phyloP scores from a whole-genome alignment of 2,113 vertebrate genomes.

The Forbesichthys papilliferus region DNA sequence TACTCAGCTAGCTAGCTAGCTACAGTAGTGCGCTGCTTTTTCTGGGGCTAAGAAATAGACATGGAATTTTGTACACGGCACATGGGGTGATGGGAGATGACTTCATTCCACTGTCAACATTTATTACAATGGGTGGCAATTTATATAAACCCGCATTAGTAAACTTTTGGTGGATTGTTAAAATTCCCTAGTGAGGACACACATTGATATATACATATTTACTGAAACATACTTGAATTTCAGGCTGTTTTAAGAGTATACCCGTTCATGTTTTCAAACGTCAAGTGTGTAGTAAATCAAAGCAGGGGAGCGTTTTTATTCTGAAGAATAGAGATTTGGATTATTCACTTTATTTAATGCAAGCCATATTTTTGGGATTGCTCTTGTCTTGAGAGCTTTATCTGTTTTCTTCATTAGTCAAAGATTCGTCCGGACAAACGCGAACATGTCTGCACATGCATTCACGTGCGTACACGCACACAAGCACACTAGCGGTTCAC shows the following conservation, averaged over 20 bases:
- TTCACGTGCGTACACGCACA: constrained; percentile 25
- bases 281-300: constrained; percentile 55
- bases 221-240: too few relatives aligned
- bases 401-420: constrained; percentile 78
- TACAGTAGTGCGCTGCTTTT: constrained; percentile 9
- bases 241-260: too few relatives aligned
- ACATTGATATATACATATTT: too few relatives aligned
- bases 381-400: constrained; percentile 41
- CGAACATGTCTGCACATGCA: constrained; percentile 12
- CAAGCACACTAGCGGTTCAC: constrained; percentile 30
- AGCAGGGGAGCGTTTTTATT: constrained; percentile 1
- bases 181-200: too few relatives aligned
- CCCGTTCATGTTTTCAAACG: constrained; percentile 26
- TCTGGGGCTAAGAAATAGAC: constrained; percentile 7
- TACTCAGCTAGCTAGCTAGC: constrained; percentile 14
- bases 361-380: constrained; percentile 57
- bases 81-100: constrained; percentile 6
- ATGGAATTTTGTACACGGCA: constrained; percentile 20
- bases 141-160: too few relatives aligned
- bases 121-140: constrained; percentile 6
- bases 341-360: constrained; percentile 73
- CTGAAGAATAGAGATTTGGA: constrained; percentile 52
- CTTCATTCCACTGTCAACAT: constrained; percentile 11
- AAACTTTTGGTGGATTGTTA: too few relatives aligned
- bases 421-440: constrained; percentile 32